These are phyloP conservation scores for Morpho deidamia DNA, from an alignment of 2,888 invertebrate genomes.

Conservation along the genomic window DNA sequence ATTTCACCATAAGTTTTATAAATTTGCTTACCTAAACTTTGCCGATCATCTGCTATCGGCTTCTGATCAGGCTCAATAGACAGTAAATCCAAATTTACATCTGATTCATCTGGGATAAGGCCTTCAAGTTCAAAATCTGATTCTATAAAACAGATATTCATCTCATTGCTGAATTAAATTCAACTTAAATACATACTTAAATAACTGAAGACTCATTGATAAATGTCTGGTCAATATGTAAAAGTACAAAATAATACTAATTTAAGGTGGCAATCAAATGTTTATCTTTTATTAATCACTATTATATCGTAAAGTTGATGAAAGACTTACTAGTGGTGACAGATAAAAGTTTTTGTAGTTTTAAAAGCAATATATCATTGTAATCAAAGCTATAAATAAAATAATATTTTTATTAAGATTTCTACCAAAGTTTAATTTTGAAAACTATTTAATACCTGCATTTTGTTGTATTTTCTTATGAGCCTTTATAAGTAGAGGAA, in stretches of 20 bases:
- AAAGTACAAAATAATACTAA: too few relatives aligned
- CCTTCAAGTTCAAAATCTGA: slow-evolving; percentile 65
- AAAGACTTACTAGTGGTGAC: too few relatives aligned
- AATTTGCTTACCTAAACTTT: slow-evolving; percentile 52
- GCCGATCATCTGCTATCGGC: slow-evolving; percentile 48
- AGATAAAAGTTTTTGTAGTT: too few relatives aligned
- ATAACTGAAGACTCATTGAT: too few relatives aligned
- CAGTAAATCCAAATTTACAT: slow-evolving; percentile 55
- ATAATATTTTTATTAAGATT: neutral
- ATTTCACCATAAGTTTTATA: neutral
- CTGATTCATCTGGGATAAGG: slow-evolving; percentile 61
- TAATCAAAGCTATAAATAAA: neutral
- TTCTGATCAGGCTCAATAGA: slow-evolving; percentile 59
- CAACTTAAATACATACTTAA: too few relatives aligned
- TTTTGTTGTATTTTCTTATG: slow-evolving; percentile 54
- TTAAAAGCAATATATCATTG: too few relatives aligned
- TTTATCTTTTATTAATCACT: too few relatives aligned
- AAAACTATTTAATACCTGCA: slow-evolving; percentile 43
- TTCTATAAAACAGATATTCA: slow-evolving; percentile 41
- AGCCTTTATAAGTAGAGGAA: slow-evolving; percentile 44
- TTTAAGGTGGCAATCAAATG: too few relatives aligned
- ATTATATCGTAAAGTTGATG: too few relatives aligned
- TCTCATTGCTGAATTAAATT: neutral
- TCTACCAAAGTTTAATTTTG: neutral
- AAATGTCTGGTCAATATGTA: too few relatives aligned